Conservation (phyloP, 2,888 invertebrate genomes). For the Morinoia aosen region DNA sequence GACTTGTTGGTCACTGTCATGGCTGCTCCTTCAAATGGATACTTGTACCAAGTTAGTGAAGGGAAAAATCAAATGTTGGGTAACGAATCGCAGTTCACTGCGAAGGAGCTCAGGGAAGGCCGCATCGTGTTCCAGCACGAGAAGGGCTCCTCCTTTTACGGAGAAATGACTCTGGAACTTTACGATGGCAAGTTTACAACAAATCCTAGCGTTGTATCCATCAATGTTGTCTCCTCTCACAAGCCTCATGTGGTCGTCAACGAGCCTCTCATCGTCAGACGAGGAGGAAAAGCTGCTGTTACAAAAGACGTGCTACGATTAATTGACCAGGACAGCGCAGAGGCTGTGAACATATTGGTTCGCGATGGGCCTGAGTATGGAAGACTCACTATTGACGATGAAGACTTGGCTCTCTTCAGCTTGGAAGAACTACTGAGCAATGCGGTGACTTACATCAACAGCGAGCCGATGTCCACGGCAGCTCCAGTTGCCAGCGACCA, state of each 20-base stretch:
- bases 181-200: constrained; percentile 60
- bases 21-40: constrained; percentile 63
- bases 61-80: neutral
- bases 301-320: constrained; percentile 56
- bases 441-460: constrained; percentile 59
- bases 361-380: constrained; percentile 62
- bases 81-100: constrained; percentile 25
- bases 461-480: constrained; percentile 9
- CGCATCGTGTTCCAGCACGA: constrained; percentile 58
- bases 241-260: constrained; percentile 59
- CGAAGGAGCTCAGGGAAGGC: constrained; percentile 56
- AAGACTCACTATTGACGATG: constrained; percentile 57
- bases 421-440: constrained; percentile 56
- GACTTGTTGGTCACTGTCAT: constrained; percentile 54
- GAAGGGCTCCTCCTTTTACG: constrained; percentile 56
- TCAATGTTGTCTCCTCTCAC: constrained; percentile 61
- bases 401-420: constrained; percentile 59
- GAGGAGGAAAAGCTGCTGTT: constrained; percentile 55
- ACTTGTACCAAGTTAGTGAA: constrained; percentile 54
- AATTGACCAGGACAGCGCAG: constrained; percentile 62
- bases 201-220: constrained; percentile 55
- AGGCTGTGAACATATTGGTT: constrained; percentile 58
- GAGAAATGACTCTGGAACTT: constrained; percentile 59
- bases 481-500: constrained; percentile 47
- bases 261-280: constrained; percentile 60